These are phyloP conservation scores for Drosophila anomalata DNA, from an alignment of 2,888 invertebrate species.

Conservation along the genomic window DNA sequence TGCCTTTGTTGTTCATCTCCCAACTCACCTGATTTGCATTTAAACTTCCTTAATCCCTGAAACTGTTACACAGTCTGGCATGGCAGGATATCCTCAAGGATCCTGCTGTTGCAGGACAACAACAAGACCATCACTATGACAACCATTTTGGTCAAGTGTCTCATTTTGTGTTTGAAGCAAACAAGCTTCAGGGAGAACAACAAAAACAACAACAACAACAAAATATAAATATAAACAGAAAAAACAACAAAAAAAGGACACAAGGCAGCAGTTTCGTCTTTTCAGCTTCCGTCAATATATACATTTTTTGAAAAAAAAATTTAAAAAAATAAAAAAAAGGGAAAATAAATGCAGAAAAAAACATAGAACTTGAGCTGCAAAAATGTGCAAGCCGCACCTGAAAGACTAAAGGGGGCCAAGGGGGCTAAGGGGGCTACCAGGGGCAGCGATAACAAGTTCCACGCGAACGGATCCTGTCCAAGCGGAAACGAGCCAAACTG, in stretches of 20 bases:
- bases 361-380: slow-evolving; percentile 38
- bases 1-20: background rate
- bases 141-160: slow-evolving; percentile 64
- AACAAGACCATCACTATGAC: slow-evolving; percentile 50
- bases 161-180: slow-evolving; percentile 75
- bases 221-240: too few species aligned
- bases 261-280: slow-evolving; percentile 12
- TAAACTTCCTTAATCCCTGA: background rate
- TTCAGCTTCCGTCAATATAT: slow-evolving; percentile 45
- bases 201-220: background rate
- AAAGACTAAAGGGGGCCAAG: background rate
- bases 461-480: slow-evolving; percentile 62
- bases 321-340: background rate
- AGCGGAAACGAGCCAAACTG: slow-evolving; percentile 58
- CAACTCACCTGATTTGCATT: background rate
- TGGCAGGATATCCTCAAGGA: background rate
- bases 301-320: background rate
- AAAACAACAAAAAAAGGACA: background rate
- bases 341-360: slow-evolving; percentile 11
- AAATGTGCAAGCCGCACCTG: slow-evolving; percentile 34
- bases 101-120: slow-evolving; percentile 1
- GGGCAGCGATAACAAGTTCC: slow-evolving; percentile 61
- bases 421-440: background rate
- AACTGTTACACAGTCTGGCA: background rate
- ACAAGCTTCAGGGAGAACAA: slow-evolving; percentile 38